Percentiles rank a stretch among this genome's conserved stretches.
Conservation (phyloP, 2,888 invertebrate species). For the Gymnosoma rotundatum region DNA sequence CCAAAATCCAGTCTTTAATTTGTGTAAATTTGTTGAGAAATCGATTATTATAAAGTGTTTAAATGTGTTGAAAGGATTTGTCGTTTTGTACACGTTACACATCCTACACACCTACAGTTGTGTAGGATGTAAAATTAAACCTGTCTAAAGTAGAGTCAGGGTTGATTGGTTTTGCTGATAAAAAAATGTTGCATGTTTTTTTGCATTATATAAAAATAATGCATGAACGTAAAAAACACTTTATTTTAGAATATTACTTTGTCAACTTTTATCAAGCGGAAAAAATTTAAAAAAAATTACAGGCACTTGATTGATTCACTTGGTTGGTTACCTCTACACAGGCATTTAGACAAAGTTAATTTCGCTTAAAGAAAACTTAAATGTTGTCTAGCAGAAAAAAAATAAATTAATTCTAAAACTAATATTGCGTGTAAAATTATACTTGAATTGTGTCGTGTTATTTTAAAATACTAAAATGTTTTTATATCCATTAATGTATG, state of each 20-base stretch:
- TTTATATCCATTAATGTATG: not conserved
- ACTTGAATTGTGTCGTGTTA: slow-evolving; percentile 52
- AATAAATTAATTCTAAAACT: not conserved
- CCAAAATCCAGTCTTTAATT: too few relatives aligned
- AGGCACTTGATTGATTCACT: slow-evolving; percentile 57
- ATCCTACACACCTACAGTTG: not conserved
- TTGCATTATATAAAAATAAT: not conserved
- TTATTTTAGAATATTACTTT: slow-evolving; percentile 30
- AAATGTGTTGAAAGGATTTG: not conserved
- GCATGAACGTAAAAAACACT: not conserved
- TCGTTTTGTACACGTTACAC: not conserved
- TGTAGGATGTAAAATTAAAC: not conserved
- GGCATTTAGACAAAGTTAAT: slow-evolving; percentile 22
- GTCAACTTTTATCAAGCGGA: slow-evolving; percentile 62
- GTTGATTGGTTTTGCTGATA: slow-evolving; percentile 37
- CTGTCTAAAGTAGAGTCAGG: slow-evolving; percentile 19
- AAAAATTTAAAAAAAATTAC: slow-evolving; percentile 21
- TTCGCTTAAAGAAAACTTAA: slow-evolving; percentile 5
- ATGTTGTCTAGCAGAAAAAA: slow-evolving; percentile 1
- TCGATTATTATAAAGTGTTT: too few relatives aligned
- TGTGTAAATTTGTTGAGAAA: too few relatives aligned
- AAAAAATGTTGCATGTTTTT: slow-evolving; percentile 33
- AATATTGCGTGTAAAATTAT: slow-evolving; percentile 56
- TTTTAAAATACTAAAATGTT: slow-evolving; percentile 19
- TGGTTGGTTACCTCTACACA: slow-evolving; percentile 54